Evolutionary conservation across 2,113 vertebrate species (phyloP).

Genomic region (Alosa alosa): DNA sequence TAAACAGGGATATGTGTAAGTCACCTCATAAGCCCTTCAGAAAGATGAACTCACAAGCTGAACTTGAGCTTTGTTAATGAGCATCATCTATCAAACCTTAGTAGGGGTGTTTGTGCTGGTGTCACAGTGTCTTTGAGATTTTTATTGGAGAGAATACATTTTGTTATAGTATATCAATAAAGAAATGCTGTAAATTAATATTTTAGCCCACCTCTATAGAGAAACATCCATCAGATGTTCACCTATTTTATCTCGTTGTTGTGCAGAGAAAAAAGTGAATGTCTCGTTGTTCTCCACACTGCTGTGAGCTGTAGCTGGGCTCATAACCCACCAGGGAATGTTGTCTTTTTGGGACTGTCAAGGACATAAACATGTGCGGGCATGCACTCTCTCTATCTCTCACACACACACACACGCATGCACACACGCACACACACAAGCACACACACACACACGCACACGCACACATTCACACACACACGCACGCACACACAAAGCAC

Average conservation of each 20-base stretch:
- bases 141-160: not conserved
- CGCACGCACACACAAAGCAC: conserved; percentile 25
- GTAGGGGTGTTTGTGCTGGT: not conserved
- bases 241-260: not conserved
- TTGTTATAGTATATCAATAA: not conserved
- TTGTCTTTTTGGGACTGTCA: not conserved
- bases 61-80: conserved; percentile 50
- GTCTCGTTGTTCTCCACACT: not conserved
- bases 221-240: not conserved
- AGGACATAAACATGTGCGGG: not conserved
- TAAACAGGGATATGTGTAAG: not conserved
- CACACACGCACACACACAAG: conserved; percentile 20
- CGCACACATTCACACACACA: conserved; percentile 16
- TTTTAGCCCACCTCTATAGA: not conserved
- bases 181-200: not conserved
- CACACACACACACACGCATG: not conserved
- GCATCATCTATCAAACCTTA: conserved; percentile 50
- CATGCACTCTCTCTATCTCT: not conserved
- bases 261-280: not conserved
- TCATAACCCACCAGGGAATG: not conserved
- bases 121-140: not conserved
- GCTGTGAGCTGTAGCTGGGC: not conserved
- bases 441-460: conserved; percentile 12
- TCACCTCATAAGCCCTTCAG: not conserved
- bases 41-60: conserved; percentile 18